Evolutionary conservation across 2,888 invertebrate genomes (phyloP), one percentile per base, ranked within the genome.

Genomic region (Oscheius sp.): DNA sequence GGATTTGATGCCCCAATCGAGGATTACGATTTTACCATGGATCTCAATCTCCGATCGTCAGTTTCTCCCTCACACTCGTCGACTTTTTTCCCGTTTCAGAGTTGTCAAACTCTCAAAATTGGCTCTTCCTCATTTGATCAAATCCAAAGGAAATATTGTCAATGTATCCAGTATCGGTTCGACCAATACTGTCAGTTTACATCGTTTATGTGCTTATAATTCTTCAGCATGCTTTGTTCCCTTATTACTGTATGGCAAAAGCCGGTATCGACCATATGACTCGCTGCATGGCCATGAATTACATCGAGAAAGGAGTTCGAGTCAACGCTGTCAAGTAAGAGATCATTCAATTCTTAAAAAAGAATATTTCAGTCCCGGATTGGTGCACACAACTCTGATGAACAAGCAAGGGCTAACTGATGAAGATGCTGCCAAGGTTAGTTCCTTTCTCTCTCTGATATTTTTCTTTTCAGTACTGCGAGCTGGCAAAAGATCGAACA

Each of bases 111-210:
- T 68, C n/a, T 55, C 55, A 3, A 25, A 21, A 13, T 18, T 68
- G 9, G 68, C 68, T 12, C 21, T 68, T 2, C 68, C 68, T 13
- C 68, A 68, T 53, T 27, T 53, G 13, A 68, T 68, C 52, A 68
- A 52, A 18, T 29, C 68, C 55, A 68, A 68, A 23, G 68, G 68
- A 53, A 55, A 23, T 6, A 68, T 68, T 16, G 55, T 68, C n/a
- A 68, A 68, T 27, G 68, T 68, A 12, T 68, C 68, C 68, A 68
- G 68, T 18, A 68, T 68, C n/a, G 68, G 61, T 18, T 61, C 61
- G 9, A 61, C 43, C 43, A 61, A 43, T 18, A 21, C 18, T 13
- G 61, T 61, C 18, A 43, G 45, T 43, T 21, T 13, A n/a, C n/a
- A n/a, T n/a, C n/a, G n/a, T n/a, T n/a, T n/a, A 3, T 27, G 13